Evolutionary conservation across 1,140 invertebrate genomes (phyloP).

Genomic region (Plodia interpunctella): DNA sequence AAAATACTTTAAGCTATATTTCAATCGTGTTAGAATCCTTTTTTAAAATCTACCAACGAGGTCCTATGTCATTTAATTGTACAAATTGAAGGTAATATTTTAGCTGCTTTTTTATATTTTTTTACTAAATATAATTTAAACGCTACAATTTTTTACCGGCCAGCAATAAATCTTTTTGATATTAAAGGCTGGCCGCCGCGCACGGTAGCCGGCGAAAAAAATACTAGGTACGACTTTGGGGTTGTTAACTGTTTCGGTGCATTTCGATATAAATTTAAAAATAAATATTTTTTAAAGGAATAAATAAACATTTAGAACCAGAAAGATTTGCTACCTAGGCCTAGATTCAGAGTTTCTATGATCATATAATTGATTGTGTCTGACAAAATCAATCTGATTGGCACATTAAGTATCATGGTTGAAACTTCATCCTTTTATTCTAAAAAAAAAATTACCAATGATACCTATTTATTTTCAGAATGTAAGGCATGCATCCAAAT

Average conservation of each 20-base stretch:
- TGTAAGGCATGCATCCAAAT: too few relatives aligned
- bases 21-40: not conserved
- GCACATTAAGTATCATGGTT: too few relatives aligned
- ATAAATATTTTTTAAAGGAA: too few relatives aligned
- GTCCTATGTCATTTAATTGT: constrained; percentile 31
- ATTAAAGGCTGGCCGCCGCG: constrained; percentile 27
- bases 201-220: constrained; percentile 39
- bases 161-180: constrained; percentile 41
- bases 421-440: too few relatives aligned
- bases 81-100: constrained; percentile 41
- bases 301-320: too few relatives aligned
- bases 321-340: too few relatives aligned
- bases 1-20: not conserved
- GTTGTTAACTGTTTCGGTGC: not conserved
- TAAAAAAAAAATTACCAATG: too few relatives aligned
- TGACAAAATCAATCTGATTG: too few relatives aligned
- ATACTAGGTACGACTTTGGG: constrained; percentile 30
- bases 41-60: not conserved
- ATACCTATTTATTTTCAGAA: too few relatives aligned
- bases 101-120: constrained; percentile 20
- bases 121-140: constrained; percentile 17
- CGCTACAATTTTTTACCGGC: constrained; percentile 12
- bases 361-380: too few relatives aligned
- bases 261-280: too few relatives aligned
- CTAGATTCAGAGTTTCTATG: too few relatives aligned